Conservation (phyloP, 2,888 invertebrate species). For the Pammene aurita region DNA sequence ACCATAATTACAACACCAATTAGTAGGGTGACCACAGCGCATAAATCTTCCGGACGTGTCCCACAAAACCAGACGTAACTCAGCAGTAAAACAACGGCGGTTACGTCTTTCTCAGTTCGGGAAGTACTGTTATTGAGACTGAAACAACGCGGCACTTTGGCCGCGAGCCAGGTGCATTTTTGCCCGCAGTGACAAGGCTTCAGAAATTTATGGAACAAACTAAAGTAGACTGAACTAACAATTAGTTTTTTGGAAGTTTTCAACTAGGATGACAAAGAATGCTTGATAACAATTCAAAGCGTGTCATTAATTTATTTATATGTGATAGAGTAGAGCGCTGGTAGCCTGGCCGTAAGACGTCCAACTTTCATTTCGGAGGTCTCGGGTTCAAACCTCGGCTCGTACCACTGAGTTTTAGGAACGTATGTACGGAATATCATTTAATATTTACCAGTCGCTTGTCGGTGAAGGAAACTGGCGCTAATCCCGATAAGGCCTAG, state of each 20-base stretch:
- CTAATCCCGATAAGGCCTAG: no score
- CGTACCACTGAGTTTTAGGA: no score
- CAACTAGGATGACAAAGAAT: no score
- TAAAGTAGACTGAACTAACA: not conserved
- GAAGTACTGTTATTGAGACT: constrained; percentile 20
- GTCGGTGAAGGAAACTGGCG: no score
- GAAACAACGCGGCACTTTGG: constrained; percentile 32
- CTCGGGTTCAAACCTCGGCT: no score
- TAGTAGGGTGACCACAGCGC: constrained; percentile 24
- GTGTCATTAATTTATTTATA: no score
- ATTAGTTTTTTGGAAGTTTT: not conserved
- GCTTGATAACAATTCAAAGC: no score
- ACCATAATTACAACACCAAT: constrained; percentile 22
- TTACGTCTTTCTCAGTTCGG: not conserved
- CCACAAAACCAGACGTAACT: not conserved
- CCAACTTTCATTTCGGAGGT: no score
- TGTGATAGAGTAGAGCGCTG: no score
- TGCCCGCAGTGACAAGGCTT: constrained; percentile 22
- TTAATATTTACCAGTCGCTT: no score
- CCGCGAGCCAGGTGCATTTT: constrained; percentile 26
- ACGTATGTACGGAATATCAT: no score
- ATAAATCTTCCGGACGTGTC: constrained; percentile 7
- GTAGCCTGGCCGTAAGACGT: no score
- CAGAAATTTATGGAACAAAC: constrained; percentile 14
- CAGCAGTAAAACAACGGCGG: not conserved